Base-by-base conservation (phyloP, 1,140 invertebrate species). In the Musca vetustissima region DNA sequence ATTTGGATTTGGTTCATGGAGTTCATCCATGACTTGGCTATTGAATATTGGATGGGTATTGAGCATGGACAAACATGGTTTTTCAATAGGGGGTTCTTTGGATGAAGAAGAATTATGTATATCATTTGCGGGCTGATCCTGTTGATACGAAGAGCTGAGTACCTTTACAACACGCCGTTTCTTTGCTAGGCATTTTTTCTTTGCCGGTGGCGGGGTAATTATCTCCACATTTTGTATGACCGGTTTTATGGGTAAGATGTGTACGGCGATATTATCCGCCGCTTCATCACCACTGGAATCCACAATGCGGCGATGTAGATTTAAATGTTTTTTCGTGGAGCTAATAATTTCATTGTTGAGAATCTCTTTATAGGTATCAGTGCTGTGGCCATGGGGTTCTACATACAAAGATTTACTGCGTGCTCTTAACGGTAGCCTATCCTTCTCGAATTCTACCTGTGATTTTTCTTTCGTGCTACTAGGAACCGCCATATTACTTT, bases 221-320 rank as follows among this genome's bases (percentile, higher is more conserved):
- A 25, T 17, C 50, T 66, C 64, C 1, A 43, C 36, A 28, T 15
- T 52, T 52, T 6, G 9, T 25, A 50, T 52, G 6, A 52, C 43
- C 8, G 47, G 17, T 13, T 43, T 43, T 8, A 43, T 7, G 36
- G 36, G 36, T 13, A 43, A 13, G 6, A 13, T 43, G 36, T 43
- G 36, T 28, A 28, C 8, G 28, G 3, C 8, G 36, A 6, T 13
- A 43, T 2, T 43, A 11, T 1, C 13, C 1, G 49, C 64, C 9
- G 47, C 14, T 8, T 66, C 64, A 49, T 66, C 64, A n/a, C 47
- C 25, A n/a, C 64, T 66, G 22, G 47, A 24, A 32, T 66, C 64
- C 32, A 66, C 28, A 25, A 66, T 50, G n/a, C 64, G 43, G 2
- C 17, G 43, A 0, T 49, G 43, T 11, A 13, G 1, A 13, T 43